phyloP scores from a whole-genome alignment of 2,113 vertebrate genomes.

The Anas platyrhynchos region DNA sequence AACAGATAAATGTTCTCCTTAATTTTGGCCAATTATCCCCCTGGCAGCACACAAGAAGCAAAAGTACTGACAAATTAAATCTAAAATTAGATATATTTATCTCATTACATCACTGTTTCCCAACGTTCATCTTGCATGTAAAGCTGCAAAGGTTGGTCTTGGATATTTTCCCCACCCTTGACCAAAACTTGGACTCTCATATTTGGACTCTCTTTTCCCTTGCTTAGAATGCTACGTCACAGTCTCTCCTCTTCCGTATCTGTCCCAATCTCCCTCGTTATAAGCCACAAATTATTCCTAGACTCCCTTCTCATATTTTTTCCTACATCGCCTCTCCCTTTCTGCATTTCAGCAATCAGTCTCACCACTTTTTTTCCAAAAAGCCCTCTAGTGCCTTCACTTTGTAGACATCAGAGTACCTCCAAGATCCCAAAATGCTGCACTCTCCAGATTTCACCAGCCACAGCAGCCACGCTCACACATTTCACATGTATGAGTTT shows the following conservation, averaged over 20 bases:
- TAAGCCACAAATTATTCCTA: background rate
- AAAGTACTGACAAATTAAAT: background rate
- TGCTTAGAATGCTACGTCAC: background rate
- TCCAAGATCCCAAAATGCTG: background rate
- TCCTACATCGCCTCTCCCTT: background rate
- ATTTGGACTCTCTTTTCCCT: background rate
- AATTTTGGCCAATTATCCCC: background rate
- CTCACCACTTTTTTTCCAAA: background rate
- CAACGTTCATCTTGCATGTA: background rate
- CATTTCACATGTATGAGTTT: background rate
- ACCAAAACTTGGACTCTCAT: background rate
- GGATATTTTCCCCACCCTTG: background rate
- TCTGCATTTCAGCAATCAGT: background rate
- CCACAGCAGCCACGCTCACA: background rate
- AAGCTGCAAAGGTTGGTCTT: background rate
- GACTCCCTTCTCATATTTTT: background rate
- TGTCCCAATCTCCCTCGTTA: background rate
- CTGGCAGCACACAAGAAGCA: background rate
- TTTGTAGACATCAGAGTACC: background rate
- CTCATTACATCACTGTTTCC: background rate
- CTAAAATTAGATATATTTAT: background rate
- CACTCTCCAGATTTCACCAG: background rate
- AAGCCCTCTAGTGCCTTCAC: background rate
- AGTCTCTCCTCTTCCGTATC: background rate
- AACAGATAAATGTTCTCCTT: conserved; percentile 40